phyloP scores from a whole-genome alignment of 2,113 vertebrate species.

The Crotalus helleri region DNA sequence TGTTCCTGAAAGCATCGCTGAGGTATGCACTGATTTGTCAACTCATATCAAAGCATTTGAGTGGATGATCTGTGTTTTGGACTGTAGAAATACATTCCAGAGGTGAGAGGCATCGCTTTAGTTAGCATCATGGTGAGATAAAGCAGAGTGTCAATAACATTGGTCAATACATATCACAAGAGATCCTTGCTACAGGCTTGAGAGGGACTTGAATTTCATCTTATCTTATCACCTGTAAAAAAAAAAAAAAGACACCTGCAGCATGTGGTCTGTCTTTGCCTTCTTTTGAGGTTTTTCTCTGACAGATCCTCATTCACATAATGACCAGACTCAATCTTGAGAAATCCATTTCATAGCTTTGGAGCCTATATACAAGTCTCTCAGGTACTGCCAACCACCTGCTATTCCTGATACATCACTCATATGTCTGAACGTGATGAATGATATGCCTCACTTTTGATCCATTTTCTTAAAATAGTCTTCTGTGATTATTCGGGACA shows the following conservation, averaged over 20 bases:
- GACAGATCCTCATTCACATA: background rate
- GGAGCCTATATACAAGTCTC: background rate
- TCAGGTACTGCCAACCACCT: background rate
- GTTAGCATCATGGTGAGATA: background rate
- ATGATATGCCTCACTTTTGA: background rate
- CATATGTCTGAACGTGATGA: background rate
- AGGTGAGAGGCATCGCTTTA: background rate
- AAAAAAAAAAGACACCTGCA: background rate
- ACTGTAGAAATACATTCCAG: background rate
- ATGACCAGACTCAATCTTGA: background rate
- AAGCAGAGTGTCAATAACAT: background rate
- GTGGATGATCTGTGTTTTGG: background rate
- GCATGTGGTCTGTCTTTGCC: background rate
- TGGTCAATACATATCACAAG: background rate
- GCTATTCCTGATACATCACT: background rate
- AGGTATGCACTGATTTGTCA: too few relatives aligned
- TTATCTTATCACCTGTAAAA: background rate
- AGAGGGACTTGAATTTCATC: background rate
- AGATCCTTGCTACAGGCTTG: background rate
- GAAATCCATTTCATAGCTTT: background rate
- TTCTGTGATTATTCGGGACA: background rate
- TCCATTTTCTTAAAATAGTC: background rate
- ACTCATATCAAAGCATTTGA: background rate
- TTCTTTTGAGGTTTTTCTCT: background rate
- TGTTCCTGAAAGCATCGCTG: background rate